Base-by-base conservation (phyloP, 2,888 invertebrate species). In the Boloria selene region DNA sequence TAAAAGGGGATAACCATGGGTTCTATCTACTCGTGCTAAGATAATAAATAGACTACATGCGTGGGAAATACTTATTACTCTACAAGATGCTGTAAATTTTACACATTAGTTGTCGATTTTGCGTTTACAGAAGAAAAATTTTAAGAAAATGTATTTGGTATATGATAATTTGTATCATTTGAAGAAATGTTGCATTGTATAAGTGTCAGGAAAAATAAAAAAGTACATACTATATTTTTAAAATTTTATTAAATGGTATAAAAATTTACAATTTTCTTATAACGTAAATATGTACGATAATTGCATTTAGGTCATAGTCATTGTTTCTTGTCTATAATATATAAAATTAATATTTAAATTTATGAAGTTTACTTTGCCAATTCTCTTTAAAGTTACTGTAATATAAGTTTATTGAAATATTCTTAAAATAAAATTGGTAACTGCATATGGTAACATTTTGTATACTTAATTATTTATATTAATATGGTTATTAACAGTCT, bases 241-340 rank as follows among this genome's bases (percentile, higher is more conserved):
- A 84, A 73, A 78, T 85, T 91, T 90, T 91, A 91, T 90, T 91
- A 83, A 86, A 84, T 84, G 79, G 86, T 89, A 90, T 84, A 88
- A 90, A 90, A 90, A 87, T 87, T 80, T 88, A 88, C 86, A 88
- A 81, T 77, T 79, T 80, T 81, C 81, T 84, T 84, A 85, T 73
- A 78, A 77, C 18, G 82, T 84, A 80, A 77, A 74, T 77, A 38
- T 38, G 31, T 38, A 76, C 80, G 81, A 81, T 80, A 73, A 73
- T 53, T 70, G 70, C 68, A 65, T 65, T 61, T 66, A 64, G 17
- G 13, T 62, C 3, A 59, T 63, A 53, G 59, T 53, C 13, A 60
- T 61, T 63, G n/a, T n/a, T n/a, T n/a, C n/a, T 38, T 38, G 56
- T 54, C 53, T 77, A 78, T 74, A 72, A 77, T 71, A 74, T 75